Evolutionary conservation across 2,113 vertebrate genomes (phyloP).

Genomic region (Centrocercus urophasianus): DNA sequence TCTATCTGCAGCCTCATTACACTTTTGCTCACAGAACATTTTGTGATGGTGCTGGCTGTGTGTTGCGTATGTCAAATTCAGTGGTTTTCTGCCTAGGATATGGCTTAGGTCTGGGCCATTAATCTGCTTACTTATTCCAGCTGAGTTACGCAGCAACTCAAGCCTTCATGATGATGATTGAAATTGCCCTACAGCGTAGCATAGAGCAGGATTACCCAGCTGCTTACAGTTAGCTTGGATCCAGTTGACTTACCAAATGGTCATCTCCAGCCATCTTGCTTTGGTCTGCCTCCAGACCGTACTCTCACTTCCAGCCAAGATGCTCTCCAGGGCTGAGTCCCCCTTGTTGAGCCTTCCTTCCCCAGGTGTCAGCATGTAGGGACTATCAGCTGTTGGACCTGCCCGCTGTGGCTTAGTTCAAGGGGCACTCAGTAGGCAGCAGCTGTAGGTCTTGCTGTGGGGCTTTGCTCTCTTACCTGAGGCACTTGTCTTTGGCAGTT

Average conservation of each 20-base stretch:
- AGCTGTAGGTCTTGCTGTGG: neutral
- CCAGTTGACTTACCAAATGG: neutral
- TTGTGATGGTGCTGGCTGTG: slow-evolving; percentile 34
- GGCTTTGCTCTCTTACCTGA: neutral
- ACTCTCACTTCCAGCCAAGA: neutral
- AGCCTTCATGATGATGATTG: slow-evolving; percentile 19
- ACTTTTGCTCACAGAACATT: slow-evolving; percentile 46
- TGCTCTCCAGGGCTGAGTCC: neutral
- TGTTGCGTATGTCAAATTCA: slow-evolving; percentile 30
- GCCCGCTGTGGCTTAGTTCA: neutral
- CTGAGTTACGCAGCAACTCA: slow-evolving; percentile 28
- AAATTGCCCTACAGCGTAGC: slow-evolving; percentile 4
- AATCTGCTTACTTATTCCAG: slow-evolving; percentile 46
- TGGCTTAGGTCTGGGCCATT: slow-evolving; percentile 44
- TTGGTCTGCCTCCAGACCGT: neutral
- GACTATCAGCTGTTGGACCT: neutral
- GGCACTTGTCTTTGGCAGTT: neutral
- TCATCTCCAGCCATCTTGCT: neutral
- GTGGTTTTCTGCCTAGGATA: slow-evolving; percentile 42
- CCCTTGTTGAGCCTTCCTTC: neutral
- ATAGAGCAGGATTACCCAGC: neutral
- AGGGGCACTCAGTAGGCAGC: neutral
- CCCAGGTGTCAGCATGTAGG: accelerated
- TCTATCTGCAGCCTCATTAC: slow-evolving; percentile 55
- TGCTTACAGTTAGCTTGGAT: neutral